Base-by-base conservation (phyloP, 2,888 invertebrate species). In the Deilephila porcellus region DNA sequence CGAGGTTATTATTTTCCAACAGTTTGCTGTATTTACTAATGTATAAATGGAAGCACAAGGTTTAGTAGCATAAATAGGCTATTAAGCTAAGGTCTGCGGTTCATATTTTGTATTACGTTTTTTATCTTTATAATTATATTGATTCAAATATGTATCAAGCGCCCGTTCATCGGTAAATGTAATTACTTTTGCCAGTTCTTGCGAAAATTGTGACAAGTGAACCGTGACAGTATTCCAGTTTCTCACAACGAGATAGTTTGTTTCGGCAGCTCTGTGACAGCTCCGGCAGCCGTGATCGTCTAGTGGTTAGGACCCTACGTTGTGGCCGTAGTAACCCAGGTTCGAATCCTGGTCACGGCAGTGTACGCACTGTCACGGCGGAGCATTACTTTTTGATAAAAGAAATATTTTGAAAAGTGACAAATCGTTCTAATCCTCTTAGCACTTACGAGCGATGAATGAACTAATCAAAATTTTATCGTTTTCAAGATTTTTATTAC, bases 271-370 rank as follows among this genome's bases (percentile, higher is more conserved):
- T 25, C 63, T 7, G 14, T 25, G 76, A 83, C 71, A 76, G 87
- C 87, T 87, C 84, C 85, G 79, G 45, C 79, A 91, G 91, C 91
- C 90, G 90, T 91, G 89, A 96, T 96, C 96, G 96, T 96, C 96
- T 96, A 96, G 96, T 96, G 96, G 96, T 96, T 96, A 96, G 96
- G 96, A 96, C 96, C 95, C 96, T 96, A 96, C 96, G 96, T 96
- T 96, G 96, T 96, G 96, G 96, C 96, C 96, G 96, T 96, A 96
- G 96, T 96, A 96, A 96, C 96, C 96, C 96, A 96, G 96, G 96
- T 96, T 96, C 96, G 96, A 96, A 96, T 96, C 96, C 96, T 96
- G 95, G 96, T 96, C 96, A 96, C 96, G 96, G 96, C 90, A 90
- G 88, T 88, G 84, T 53, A n/a, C 8, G 32, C 77, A 74, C 76